Base-by-base conservation (phyloP, 1,140 invertebrate species). In the Aphaenogaster floridana region DNA sequence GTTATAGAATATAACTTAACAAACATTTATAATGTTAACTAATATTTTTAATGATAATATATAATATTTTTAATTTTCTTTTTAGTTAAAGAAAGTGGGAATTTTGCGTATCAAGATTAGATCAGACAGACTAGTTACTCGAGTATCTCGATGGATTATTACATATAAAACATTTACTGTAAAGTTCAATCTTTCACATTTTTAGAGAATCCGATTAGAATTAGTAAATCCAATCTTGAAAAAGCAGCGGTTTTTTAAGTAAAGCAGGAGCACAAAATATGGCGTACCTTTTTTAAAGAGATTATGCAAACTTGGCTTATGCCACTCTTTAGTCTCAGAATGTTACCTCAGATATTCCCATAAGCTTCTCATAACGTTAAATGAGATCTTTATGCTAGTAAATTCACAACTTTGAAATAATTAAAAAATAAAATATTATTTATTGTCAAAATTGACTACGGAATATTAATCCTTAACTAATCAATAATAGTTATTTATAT, bases 231-330 rank as follows among this genome's bases (percentile, higher is more conserved):
- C 17, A 78, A 69, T 63, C 9, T 45, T 42, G 13, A 21, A 80
- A 80, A n/a, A 42, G 34, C n/a, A 68, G 39, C 34, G n/a, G 11
- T 52, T 54, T 69, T 64, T 54, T 34, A 61, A 52, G 42, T 21
- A 13, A 80, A 80, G 64, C n/a, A 50, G n/a, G 11, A 66, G 13
- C n/a, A 39, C 34, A 68, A 79, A 68, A 68, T 52, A 52, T 64
- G n/a, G n/a, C 4, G n/a, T 54, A 68, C 2, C 17, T 69, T 80
- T 64, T 54, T 80, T 80, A 68, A 54, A 68, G 39, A 68, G 78
- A 80, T 80, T 80, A 80, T 80, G 61, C 34, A 68, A 68, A 80
- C 34, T 52, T 52, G 7, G 11, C 52, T 74, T 61, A 72, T 28
- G 42, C 9, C 11, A 59, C 8, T 74, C 68, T 83, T 72, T 74